These are phyloP conservation scores for Vipera ursinii DNA, from an alignment of 2,797 vertebrate genomes.

Conservation along the genomic window DNA sequence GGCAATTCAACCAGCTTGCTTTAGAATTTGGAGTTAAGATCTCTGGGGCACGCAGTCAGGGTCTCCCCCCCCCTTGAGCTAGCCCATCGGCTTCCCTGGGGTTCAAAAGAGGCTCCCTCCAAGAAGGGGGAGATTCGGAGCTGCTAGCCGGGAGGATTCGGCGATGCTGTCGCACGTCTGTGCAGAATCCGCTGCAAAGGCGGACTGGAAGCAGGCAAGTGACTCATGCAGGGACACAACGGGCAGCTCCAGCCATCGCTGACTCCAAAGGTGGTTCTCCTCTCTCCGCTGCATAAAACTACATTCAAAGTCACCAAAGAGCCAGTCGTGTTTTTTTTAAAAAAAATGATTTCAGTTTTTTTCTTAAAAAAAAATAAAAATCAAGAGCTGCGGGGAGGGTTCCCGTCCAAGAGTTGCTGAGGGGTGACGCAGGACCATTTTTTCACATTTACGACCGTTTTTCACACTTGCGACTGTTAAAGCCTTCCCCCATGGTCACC, in stretches of 20 bases:
- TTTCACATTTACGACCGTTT: too few species aligned
- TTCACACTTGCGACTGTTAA: too few species aligned
- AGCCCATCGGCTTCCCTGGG: too few species aligned
- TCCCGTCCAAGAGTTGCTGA: rapidly evolving
- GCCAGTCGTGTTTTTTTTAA: slow-evolving; percentile 48
- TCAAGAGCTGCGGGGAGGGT: too few species aligned
- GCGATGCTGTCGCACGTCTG: not conserved
- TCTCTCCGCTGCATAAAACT: slow-evolving; percentile 85
- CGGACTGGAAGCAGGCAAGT: not conserved
- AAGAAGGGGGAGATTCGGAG: too few species aligned
- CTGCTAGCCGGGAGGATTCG: too few species aligned
- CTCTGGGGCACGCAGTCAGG: not conserved
- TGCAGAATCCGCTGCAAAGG: not conserved
- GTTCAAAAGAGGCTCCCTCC: not conserved
- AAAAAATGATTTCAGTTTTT: too few species aligned
- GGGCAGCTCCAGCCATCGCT: slow-evolving; percentile 58
- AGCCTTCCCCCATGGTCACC: too few species aligned
- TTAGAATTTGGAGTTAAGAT: not conserved
- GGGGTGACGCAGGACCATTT: not conserved
- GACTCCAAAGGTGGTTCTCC: slow-evolving; percentile 71
- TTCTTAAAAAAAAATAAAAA: too few species aligned
- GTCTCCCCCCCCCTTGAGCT: not conserved
- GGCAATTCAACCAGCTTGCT: not conserved
- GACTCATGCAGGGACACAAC: not conserved
- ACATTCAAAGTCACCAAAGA: slow-evolving; percentile 85